Conservation (phyloP, 2,888 invertebrate genomes). For the Linhomoeus sp. region DNA sequence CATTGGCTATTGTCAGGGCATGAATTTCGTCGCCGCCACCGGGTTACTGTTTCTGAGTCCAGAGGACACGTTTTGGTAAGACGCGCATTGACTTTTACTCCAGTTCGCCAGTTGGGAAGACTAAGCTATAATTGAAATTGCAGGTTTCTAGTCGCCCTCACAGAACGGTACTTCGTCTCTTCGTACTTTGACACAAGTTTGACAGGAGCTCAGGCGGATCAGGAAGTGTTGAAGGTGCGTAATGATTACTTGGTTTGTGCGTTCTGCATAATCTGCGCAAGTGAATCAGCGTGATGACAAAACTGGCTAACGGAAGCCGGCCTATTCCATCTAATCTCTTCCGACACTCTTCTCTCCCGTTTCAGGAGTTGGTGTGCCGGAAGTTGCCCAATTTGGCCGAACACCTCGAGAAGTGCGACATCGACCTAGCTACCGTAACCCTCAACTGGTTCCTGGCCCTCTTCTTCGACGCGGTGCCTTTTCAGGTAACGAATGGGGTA, state of each 20-base stretch:
- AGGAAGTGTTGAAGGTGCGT: constrained; percentile 29
- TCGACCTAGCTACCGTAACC: constrained; percentile 37
- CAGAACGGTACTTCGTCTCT: constrained; percentile 34
- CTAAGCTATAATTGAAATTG: background rate
- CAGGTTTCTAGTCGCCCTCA: constrained; percentile 36
- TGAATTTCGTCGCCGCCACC: constrained; percentile 38
- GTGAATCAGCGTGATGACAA: too few relatives aligned
- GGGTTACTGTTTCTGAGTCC: constrained; percentile 35
- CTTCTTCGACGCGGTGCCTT: constrained; percentile 37
- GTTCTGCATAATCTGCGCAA: too few relatives aligned
- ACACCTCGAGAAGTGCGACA: constrained; percentile 33
- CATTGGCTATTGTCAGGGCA: constrained; percentile 38
- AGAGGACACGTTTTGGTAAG: constrained; percentile 37
- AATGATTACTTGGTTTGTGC: background rate
- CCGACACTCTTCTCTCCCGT: too few relatives aligned
- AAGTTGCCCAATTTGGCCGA: constrained; percentile 32
- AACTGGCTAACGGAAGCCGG: too few relatives aligned
- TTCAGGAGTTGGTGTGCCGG: constrained; percentile 32
- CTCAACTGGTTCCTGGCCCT: constrained; percentile 38
- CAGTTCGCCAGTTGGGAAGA: background rate
- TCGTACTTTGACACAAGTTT: constrained; percentile 36
- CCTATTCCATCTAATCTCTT: too few relatives aligned
- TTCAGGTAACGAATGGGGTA: constrained; percentile 26
- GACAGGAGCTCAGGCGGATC: constrained; percentile 36
- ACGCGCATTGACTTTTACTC: background rate